A percentile compares a stretch with the other conserved stretches of the same genome.
Conservation (phyloP, 2,888 invertebrate genomes). For the Himalopsyche anomala region DNA sequence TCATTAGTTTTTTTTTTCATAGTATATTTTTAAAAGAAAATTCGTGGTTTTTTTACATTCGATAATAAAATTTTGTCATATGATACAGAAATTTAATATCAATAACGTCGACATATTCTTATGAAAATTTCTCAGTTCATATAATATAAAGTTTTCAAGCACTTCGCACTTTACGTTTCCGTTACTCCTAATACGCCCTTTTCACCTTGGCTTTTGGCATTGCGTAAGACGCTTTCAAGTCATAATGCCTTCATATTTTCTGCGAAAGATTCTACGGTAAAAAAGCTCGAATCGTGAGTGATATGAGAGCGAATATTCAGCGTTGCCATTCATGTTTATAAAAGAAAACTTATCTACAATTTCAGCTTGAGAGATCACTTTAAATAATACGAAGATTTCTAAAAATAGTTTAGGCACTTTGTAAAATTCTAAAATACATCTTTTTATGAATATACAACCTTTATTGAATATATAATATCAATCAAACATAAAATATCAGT, state of each 20-base stretch:
- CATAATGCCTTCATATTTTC: slow-evolving; percentile 63
- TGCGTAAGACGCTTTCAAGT: slow-evolving; percentile 62
- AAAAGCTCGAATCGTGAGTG: slow-evolving; percentile 42
- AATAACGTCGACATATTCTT: neutral
- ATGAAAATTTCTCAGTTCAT: neutral
- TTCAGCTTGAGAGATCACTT: neutral
- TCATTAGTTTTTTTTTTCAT: too few relatives aligned
- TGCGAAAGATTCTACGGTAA: slow-evolving; percentile 48
- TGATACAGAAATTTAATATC: neutral
- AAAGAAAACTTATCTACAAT: neutral
- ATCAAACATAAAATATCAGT: too few relatives aligned
- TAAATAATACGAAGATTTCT: too few relatives aligned
- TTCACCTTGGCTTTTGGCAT: slow-evolving; percentile 62
- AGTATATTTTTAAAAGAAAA: too few relatives aligned
- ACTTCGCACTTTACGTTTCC: slow-evolving; percentile 39
- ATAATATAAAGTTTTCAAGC: slow-evolving; percentile 10
- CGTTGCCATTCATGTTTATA: slow-evolving; percentile 49
- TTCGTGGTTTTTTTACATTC: neutral
- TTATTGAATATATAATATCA: too few relatives aligned
- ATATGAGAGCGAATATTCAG: slow-evolving; percentile 56
- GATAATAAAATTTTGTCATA: neutral
- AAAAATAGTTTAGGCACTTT: too few relatives aligned
- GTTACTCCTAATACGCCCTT: slow-evolving; percentile 51
- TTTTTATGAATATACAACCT: too few relatives aligned
- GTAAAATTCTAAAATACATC: too few relatives aligned